Evolutionary conservation across 2,113 vertebrate species (phyloP).

Genomic region (Corynorhinus townsendii): DNA sequence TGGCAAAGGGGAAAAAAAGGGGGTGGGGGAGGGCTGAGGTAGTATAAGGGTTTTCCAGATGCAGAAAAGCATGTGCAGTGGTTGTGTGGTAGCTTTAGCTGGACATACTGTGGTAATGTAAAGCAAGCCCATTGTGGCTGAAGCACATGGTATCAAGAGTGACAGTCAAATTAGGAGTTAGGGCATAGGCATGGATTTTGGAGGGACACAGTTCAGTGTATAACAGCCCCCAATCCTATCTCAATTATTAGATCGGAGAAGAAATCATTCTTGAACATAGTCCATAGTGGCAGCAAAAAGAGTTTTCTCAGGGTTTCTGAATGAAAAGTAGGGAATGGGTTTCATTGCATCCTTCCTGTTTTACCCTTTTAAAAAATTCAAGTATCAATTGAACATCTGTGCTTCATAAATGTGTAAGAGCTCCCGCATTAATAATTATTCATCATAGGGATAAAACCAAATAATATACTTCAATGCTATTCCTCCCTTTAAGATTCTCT

Average conservation of each 20-base stretch:
- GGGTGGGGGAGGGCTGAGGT: neutral
- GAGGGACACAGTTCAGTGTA: neutral
- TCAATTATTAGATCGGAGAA: neutral
- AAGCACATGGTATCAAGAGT: neutral
- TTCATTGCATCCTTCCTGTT: neutral
- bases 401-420: neutral
- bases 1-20: neutral
- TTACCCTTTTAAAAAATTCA: neutral
- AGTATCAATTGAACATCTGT: neutral
- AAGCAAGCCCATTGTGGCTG: rapidly evolving
- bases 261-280: neutral
- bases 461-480: neutral
- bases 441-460: neutral
- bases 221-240: neutral
- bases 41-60: neutral
- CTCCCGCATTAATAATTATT: neutral
- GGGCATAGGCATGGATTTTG: neutral
- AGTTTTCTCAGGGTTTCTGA: neutral
- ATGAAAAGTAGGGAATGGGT: neutral
- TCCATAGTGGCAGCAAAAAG: neutral
- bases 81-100: neutral
- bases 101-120: neutral
- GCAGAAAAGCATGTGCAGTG: neutral
- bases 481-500: neutral
- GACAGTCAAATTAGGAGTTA: neutral